phyloP scores from a whole-genome alignment of 2,113 vertebrate species.

The Tupaia tana region DNA sequence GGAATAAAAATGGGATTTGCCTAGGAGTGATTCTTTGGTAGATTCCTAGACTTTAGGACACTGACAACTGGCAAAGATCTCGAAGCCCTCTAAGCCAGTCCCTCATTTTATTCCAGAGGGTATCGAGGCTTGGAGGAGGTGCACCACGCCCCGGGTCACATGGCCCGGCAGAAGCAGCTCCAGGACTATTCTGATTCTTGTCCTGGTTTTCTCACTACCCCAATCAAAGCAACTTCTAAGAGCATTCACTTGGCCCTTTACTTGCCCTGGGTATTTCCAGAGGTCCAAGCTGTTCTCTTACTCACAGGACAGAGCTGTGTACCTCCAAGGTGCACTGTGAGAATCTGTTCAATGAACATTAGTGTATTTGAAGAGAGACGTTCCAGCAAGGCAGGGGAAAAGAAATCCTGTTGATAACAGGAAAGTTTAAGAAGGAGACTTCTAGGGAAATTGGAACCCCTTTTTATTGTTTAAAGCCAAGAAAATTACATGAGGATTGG shows the following conservation, averaged over 20 bases:
- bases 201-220: not conserved
- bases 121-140: not conserved
- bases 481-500: not conserved
- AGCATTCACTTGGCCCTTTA: not conserved
- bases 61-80: not conserved
- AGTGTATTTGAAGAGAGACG: not conserved
- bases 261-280: not conserved
- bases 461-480: conserved; percentile 19
- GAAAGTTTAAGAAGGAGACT: not conserved
- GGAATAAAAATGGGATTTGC: not conserved
- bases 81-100: not conserved
- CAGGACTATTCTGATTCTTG: not conserved
- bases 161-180: too few species aligned
- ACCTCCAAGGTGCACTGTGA: not conserved
- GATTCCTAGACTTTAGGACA: not conserved
- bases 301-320: not conserved
- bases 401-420: not conserved
- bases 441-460: conserved; percentile 7
- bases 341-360: not conserved
- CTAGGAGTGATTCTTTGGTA: not conserved
- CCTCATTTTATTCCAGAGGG: not conserved
- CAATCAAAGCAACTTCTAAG: not conserved
- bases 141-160: not conserved
- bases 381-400: not conserved
- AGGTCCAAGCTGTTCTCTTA: not conserved